Evolutionary conservation across 1,140 invertebrate genomes (phyloP).

Genomic region (Nomia melanderi): DNA sequence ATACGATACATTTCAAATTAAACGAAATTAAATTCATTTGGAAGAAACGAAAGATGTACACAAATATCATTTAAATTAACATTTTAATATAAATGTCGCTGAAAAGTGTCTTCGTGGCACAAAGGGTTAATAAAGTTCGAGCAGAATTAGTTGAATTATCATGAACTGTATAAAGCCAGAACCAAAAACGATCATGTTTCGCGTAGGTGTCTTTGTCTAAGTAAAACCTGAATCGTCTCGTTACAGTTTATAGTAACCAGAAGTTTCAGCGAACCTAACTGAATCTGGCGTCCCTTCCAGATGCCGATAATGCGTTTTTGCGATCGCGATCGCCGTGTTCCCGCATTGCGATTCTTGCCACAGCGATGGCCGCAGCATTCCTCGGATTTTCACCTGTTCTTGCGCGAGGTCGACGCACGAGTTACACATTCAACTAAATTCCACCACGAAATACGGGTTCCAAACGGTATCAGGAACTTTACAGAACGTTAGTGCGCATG

Average conservation of each 20-base stretch:
- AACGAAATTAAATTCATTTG: no score
- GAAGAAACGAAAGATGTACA: no score
- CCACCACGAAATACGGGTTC: neutral
- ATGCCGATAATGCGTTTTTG: conserved; percentile 56
- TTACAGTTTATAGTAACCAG: conserved; percentile 33
- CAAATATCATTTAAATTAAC: no score
- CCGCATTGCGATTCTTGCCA: neutral
- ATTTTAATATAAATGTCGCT: no score
- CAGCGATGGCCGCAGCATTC: conserved; percentile 2
- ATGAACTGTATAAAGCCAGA: no score
- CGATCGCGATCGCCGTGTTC: neutral
- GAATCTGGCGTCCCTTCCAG: conserved; percentile 25
- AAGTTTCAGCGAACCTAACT: conserved; percentile 58
- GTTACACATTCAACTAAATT: neutral
- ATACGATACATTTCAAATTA: no score
- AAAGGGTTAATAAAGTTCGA: no score
- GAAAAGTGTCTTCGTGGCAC: no score
- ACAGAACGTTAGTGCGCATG: neutral
- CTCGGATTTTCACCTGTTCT: conserved; percentile 23
- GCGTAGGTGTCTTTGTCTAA: neutral
- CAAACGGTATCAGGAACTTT: neutral
- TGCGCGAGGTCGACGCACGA: neutral
- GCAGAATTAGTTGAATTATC: no score
- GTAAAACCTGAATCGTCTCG: conserved; percentile 49
- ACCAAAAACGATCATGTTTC: conserved; percentile 7